A percentile compares a stretch with the other conserved stretches of the same genome.
Evolutionary conservation across 2,113 vertebrate species (phyloP).

Genomic region (Amphiprion ocellaris): DNA sequence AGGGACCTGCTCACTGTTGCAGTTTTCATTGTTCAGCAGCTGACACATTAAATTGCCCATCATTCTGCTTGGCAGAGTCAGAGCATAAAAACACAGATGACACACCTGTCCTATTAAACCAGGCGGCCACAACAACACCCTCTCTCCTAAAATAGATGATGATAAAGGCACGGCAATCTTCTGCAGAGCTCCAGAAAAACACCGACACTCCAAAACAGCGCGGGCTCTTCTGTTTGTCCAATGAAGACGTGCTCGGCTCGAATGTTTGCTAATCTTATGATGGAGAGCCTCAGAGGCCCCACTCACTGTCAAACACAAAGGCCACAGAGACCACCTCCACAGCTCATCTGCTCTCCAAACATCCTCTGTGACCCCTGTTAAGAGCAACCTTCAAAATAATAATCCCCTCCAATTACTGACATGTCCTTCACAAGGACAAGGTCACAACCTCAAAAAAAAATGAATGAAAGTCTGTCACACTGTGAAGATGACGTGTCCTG

Average conservation of each 20-base stretch:
- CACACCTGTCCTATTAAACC: conserved; percentile 56
- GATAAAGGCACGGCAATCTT: background rate
- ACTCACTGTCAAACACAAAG: conserved; percentile 48
- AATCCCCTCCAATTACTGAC: conserved; percentile 76
- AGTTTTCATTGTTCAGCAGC: conserved; percentile 59
- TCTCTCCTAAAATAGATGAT: conserved; percentile 25
- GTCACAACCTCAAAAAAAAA: conserved; percentile 39
- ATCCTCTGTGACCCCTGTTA: conserved; percentile 47
- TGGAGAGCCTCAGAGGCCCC: conserved; percentile 26
- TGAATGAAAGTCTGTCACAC: conserved; percentile 45
- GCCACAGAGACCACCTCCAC: conserved; percentile 41
- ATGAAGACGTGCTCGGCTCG: background rate
- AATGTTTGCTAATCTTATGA: conserved; percentile 51
- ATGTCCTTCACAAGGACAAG: conserved; percentile 63
- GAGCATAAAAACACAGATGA: conserved; percentile 37
- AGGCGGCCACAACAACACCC: conserved; percentile 23
- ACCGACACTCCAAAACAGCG: background rate
- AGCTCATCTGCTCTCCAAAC: conserved; percentile 55
- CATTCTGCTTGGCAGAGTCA: conserved; percentile 39
- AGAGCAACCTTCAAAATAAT: conserved; percentile 50
- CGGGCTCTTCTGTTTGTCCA: background rate
- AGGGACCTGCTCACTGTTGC: conserved; percentile 19
- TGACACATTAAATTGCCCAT: conserved; percentile 61
- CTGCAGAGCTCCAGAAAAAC: conserved; percentile 6
- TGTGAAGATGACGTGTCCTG: conserved; percentile 30